Base-by-base conservation (phyloP, 1,140 invertebrate genomes). In the Drosophila santomea region DNA sequence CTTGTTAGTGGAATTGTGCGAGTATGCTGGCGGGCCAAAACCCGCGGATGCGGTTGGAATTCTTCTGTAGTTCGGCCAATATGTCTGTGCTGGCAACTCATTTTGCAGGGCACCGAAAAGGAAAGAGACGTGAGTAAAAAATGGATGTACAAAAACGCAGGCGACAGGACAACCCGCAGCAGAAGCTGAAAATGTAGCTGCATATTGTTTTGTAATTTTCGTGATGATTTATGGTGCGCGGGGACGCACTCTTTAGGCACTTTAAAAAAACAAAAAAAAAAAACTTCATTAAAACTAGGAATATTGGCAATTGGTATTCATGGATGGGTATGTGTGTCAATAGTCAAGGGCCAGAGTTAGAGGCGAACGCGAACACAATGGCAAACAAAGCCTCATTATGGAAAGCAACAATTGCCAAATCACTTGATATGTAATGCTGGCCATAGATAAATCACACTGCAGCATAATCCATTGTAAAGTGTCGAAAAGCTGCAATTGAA, bases 401-500 rank as follows among this genome's bases (percentile, higher is more conserved):
- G 59, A 48, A 59, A 77, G 47, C 67, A 79, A 61, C 78, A 81
- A 71, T 52, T 56, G 68, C 75, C 61, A 69, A 71, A 83, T 79
- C 83, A 89, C 83, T 88, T 88, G 75, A 88, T 83, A 69, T 81
- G 67, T 56, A 78, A 79, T 77, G 83, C 79, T 82, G 72, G 63
- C 68, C 79, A 80, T 77, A 88, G 88, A 88, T 88, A 89, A 88
- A 88, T 88, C 84, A 88, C 57, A 86, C 79, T 88, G 82, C 82
- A 82, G 85, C 72, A 88, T 88, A 88, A 86, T 86, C 79, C 83
- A 86, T 86, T 86, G 83, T 86, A 86, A 85, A 86, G 83, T 86
- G 83, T 88, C 83, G 83, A 86, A 86, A 82, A 86, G 83, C 69
- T 88, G 83, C 83, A 86, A 88, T 86, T 86, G 75, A 86, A 86